These are phyloP conservation scores for Bombus picipes DNA, from an alignment of 1,140 invertebrate genomes.

Conservation along the genomic window DNA sequence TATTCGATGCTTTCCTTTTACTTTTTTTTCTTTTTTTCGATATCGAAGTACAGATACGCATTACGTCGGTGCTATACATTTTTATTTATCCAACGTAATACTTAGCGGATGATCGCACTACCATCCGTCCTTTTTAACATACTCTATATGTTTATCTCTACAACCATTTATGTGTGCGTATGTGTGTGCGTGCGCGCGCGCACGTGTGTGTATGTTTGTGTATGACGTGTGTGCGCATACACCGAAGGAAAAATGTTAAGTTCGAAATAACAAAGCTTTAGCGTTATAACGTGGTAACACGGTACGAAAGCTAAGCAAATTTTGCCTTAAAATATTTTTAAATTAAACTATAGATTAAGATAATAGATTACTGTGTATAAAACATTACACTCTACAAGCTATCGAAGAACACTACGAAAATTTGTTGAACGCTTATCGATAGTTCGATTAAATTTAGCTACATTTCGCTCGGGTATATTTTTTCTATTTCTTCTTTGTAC, in stretches of 20 bases:
- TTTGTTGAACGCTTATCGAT: neutral
- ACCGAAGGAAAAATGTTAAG: slow-evolving; percentile 10
- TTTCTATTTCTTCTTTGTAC: neutral
- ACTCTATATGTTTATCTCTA: slow-evolving; percentile 32
- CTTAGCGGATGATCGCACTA: slow-evolving; percentile 50
- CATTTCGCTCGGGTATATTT: neutral
- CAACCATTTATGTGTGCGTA: neutral
- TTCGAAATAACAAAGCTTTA: neutral
- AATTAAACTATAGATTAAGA: slow-evolving; percentile 3
- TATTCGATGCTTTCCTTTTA: slow-evolving; percentile 7
- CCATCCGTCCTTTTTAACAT: slow-evolving; percentile 63
- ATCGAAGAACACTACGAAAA: neutral
- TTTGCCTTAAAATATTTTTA: slow-evolving; percentile 28
- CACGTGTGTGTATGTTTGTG: neutral
- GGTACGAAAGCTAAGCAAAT: slow-evolving; percentile 19
- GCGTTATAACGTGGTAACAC: slow-evolving; percentile 8
- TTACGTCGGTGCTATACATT: slow-evolving; percentile 46
- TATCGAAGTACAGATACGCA: slow-evolving; percentile 23
- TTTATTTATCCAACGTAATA: slow-evolving; percentile 42
- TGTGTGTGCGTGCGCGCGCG: neutral
- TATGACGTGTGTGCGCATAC: slow-evolving; percentile 12
- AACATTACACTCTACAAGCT: slow-evolving; percentile 17
- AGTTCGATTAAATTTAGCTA: neutral
- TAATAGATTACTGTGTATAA: slow-evolving; percentile 7
- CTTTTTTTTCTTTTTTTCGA: neutral